Conservation (phyloP, 1,140 invertebrate genomes). For the Thereuonema tuberculata region DNA sequence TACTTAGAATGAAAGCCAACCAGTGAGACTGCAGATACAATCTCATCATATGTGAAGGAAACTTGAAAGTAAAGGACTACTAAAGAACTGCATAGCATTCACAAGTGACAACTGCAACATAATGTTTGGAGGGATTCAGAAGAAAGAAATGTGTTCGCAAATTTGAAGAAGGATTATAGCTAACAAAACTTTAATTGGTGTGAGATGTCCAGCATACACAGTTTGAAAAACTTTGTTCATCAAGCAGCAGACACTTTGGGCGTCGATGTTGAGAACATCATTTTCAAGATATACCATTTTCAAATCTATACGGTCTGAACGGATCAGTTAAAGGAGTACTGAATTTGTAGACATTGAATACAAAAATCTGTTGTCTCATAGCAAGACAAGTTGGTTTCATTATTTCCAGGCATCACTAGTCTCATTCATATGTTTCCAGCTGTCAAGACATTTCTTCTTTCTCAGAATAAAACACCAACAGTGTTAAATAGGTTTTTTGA, state of each 20-base stretch:
- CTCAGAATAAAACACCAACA: background rate
- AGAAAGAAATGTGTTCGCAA: constrained; percentile 8
- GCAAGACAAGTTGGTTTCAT: constrained; percentile 10
- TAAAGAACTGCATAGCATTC: constrained; percentile 4
- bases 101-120: constrained; percentile 8
- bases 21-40: background rate
- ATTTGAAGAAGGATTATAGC: constrained; percentile 8
- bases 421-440: constrained; percentile 9
- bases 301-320: constrained; percentile 13
- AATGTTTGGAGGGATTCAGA: constrained; percentile 10
- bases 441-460: background rate
- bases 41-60: background rate
- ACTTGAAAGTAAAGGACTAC: background rate
- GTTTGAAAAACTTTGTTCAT: constrained; percentile 13
- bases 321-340: constrained; percentile 10
- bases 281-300: constrained; percentile 8
- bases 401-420: background rate
- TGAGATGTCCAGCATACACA: constrained; percentile 11
- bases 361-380: constrained; percentile 6
- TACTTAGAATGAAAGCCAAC: background rate
- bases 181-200: constrained; percentile 11
- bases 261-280: constrained; percentile 10
- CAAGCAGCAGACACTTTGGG: constrained; percentile 10
- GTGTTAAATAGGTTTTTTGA: background rate
- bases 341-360: background rate